These are phyloP conservation scores for Naso thynnoides DNA, from an alignment of 2,797 vertebrate genomes.

Conservation along the genomic window DNA sequence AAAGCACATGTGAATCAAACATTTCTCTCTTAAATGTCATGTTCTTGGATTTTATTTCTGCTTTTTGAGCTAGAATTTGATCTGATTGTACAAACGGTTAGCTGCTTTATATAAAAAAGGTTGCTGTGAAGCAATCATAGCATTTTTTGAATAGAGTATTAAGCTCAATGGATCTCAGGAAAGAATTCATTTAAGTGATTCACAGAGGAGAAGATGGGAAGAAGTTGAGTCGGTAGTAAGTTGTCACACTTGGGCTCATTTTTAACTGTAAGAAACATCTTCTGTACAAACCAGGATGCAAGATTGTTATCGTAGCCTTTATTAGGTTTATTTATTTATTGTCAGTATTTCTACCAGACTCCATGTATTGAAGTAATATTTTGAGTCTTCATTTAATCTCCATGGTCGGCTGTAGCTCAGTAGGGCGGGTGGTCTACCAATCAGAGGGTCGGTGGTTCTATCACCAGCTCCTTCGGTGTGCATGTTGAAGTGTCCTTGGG, in stretches of 20 bases:
- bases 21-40: background rate
- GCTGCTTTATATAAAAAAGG: background rate
- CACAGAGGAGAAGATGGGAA: background rate
- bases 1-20: background rate
- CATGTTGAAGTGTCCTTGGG: too few species aligned
- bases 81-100: background rate
- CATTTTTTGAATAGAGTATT: background rate
- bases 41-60: background rate
- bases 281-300: too few species aligned
- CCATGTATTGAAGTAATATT: background rate
- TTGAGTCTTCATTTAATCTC: background rate
- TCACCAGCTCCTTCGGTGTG: too few species aligned
- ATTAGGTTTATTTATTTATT: too few species aligned
- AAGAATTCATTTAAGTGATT: constrained; percentile 9
- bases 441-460: too few species aligned
- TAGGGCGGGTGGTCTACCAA: too few species aligned
- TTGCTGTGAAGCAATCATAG: background rate
- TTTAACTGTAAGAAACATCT: background rate
- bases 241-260: background rate
- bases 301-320: too few species aligned
- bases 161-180: background rate
- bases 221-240: background rate
- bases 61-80: background rate
- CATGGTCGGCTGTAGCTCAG: too few species aligned
- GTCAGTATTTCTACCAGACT: background rate